Evolutionary conservation across 2,797 vertebrate species (phyloP).

Genomic region (Fundulus diaphanus): DNA sequence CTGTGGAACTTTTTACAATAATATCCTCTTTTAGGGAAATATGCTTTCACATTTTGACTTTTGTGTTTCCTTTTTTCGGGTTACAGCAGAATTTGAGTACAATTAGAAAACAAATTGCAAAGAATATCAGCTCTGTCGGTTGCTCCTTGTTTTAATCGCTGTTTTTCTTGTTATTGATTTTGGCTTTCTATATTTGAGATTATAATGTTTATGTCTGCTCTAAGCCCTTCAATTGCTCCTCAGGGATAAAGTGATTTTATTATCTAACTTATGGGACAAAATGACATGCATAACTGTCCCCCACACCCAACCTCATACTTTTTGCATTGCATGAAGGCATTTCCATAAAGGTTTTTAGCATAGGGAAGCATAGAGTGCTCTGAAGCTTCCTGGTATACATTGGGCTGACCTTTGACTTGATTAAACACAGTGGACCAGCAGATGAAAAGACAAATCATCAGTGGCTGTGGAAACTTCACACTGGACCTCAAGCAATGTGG

Average conservation of each 20-base stretch:
- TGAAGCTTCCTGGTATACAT: neutral
- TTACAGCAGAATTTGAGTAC: neutral
- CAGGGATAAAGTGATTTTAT: too few relatives aligned
- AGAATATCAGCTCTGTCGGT: too few relatives aligned
- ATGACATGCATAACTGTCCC: too few relatives aligned
- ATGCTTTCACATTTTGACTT: neutral
- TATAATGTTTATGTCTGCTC: too few relatives aligned
- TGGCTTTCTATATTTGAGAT: too few relatives aligned
- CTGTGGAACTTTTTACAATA: conserved; percentile 7
- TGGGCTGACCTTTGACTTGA: neutral
- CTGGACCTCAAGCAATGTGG: neutral
- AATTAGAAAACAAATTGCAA: too few relatives aligned
- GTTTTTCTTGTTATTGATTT: too few relatives aligned
- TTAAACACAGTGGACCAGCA: neutral
- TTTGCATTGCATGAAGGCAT: neutral
- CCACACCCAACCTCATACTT: too few relatives aligned
- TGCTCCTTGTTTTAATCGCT: too few relatives aligned
- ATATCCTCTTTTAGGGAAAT: conserved; percentile 1
- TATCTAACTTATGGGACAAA: too few relatives aligned
- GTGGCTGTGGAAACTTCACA: neutral
- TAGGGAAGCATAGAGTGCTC: neutral
- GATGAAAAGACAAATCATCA: neutral
- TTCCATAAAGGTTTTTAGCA: neutral
- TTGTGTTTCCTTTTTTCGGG: neutral
- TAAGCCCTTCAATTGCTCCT: too few relatives aligned